Evolutionary conservation across 2,888 invertebrate genomes (phyloP).

Genomic region (Oconnorella tubifera): DNA sequence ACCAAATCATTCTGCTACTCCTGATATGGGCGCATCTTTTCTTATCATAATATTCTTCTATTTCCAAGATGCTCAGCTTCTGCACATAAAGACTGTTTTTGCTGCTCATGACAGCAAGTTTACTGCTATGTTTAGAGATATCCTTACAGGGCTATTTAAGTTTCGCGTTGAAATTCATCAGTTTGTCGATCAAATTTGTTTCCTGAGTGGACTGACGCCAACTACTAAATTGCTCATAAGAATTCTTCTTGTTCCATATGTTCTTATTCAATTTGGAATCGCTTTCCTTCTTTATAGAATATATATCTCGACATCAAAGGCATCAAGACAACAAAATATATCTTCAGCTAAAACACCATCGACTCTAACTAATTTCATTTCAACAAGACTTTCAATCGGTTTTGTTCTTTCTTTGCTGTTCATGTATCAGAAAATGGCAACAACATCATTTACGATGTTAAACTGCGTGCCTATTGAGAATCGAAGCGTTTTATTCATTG

Average conservation of each 20-base stretch:
- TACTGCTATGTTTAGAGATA: conserved; percentile 24
- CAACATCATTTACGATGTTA: conserved; percentile 33
- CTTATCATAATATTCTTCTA: conserved; percentile 37
- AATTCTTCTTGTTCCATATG: conserved; percentile 29
- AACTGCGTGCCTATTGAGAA: conserved; percentile 36
- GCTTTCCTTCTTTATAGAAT: conserved; percentile 25
- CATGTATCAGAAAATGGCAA: conserved; percentile 36
- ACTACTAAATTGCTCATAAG: conserved; percentile 24
- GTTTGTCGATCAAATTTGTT: conserved; percentile 34
- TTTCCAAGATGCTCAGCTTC: conserved; percentile 35
- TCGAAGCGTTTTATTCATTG: conserved; percentile 30
- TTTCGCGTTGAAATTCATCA: conserved; percentile 32
- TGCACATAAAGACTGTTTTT: conserved; percentile 31
- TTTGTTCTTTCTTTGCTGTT: conserved; percentile 35
- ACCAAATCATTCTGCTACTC: too few species aligned
- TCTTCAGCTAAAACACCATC: not conserved
- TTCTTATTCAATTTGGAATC: conserved; percentile 27
- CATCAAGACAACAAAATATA: too few species aligned
- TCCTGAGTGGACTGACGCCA: conserved; percentile 22
- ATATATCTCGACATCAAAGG: too few species aligned
- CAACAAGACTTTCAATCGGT: conserved; percentile 31
- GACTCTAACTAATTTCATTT: conserved; percentile 18
- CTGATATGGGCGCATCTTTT: conserved; percentile 32
- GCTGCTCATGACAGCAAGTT: conserved; percentile 23
- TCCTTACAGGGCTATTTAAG: conserved; percentile 30